Evolutionary conservation across 2,797 vertebrate species (phyloP).

Genomic region (Hipposideros larvatus): DNA sequence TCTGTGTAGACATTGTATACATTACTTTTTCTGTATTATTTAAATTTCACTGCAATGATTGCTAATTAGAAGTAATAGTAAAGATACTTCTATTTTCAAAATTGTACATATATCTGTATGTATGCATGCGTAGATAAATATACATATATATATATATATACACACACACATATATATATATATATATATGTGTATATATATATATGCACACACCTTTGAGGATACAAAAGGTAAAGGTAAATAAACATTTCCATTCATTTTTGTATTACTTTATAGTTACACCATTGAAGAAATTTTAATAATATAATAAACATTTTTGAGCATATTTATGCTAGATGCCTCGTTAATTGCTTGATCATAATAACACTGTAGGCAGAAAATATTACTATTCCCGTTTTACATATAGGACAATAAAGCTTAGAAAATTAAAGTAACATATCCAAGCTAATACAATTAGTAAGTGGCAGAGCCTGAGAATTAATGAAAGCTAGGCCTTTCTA

Average conservation of each 20-base stretch:
- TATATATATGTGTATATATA: background rate
- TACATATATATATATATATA: background rate
- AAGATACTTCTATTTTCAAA: background rate
- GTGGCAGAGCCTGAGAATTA: background rate
- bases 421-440: background rate
- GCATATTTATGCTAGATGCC: background rate
- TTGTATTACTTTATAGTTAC: constrained; percentile 29
- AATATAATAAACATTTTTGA: background rate
- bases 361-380: background rate
- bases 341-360: constrained; percentile 14
- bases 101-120: background rate
- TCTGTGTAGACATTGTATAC: background rate
- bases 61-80: background rate
- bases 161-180: background rate
- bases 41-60: background rate
- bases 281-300: background rate
- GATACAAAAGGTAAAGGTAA: constrained; percentile 14
- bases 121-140: background rate
- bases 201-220: background rate
- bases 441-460: background rate
- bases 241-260: background rate
- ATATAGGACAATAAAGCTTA: background rate
- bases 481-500: background rate
- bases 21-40: background rate
- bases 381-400: constrained; percentile 6